These are phyloP conservation scores for Anableps anableps DNA, from an alignment of 2,797 vertebrate species.

Conservation along the genomic window DNA sequence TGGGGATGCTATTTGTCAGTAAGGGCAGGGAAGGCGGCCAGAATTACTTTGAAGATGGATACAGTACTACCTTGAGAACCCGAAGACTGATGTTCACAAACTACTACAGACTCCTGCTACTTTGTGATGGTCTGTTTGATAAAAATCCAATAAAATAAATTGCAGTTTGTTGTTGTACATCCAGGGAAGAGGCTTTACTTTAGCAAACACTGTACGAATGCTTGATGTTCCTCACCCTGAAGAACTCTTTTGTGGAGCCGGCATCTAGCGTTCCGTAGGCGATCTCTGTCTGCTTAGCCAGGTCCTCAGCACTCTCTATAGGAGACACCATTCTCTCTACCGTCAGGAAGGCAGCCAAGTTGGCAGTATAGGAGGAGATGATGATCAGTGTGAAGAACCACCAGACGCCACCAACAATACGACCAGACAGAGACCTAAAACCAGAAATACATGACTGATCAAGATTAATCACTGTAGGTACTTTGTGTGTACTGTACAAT, in stretches of 20 bases:
- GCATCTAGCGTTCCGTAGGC: constrained; percentile 96
- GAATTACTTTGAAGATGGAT: background rate
- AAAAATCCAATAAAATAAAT: background rate
- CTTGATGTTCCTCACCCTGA: constrained; percentile 85
- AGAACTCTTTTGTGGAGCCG: constrained; percentile 99
- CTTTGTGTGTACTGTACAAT: background rate
- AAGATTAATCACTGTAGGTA: background rate
- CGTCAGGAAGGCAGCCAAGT: constrained; percentile 97
- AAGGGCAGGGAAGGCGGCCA: background rate
- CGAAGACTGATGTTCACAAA: background rate
- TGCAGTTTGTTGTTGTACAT: background rate
- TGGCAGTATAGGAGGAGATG: constrained; percentile 99
- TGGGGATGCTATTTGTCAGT: background rate
- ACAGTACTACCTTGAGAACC: background rate
- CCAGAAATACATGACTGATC: constrained; percentile 1
- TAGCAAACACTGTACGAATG: background rate
- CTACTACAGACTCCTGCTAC: background rate
- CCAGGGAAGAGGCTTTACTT: background rate
- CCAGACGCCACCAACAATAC: constrained; percentile 98
- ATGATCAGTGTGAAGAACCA: constrained; percentile 99
- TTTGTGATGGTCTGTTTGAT: background rate
- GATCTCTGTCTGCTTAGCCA: constrained; percentile 99
- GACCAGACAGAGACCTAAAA: constrained; percentile 94
- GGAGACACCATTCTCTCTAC: constrained; percentile 99
- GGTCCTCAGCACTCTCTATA: constrained; percentile 97